Evolutionary conservation across 2,797 vertebrate species (phyloP), one percentile per base, ranked within the genome.

Genomic region (Sebastolobus altivelis): DNA sequence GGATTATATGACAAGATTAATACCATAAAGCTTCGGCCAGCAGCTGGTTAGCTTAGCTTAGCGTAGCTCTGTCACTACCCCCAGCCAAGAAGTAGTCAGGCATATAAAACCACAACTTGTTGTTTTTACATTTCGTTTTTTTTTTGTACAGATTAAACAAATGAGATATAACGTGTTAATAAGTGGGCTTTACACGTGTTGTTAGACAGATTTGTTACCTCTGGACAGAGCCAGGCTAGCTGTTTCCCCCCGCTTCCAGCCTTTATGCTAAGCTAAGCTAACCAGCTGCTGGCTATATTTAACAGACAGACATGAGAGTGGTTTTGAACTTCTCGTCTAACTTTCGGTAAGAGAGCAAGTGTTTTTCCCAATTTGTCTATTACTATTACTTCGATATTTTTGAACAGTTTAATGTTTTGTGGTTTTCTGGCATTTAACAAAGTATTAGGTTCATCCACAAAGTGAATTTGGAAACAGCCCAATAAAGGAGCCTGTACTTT

Each of bases 191-290:
- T 13, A 58, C 9, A 12, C 25, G 27, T 46, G 6, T 63, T 13
- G 27, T 6, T 27, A 9, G 46, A 43, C 25, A 8, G 22, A 54
- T 55, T 18, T 46, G 8, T 49, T 38, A 33, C 6, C 18, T 40
- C 25, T 22, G 37, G 31, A 68, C n/a, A 2, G 22, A 33, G 4
- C 14, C 60, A 46, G 22, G 61, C 37, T 65, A 59, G 43, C 43
- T 7, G 22, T 72, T 46, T 43, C 40, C 29, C 8, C 3, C 27
- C 0, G 2, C 18, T 18, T 35, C 49, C 16, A 40, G 16, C 29
- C 22, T 66, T 60, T 60, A 70, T 66, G 55, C 55, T 61, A 67
- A 55, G 40, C 25, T 63, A 82, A 58, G 11, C 5, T 38, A 83
- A 67, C 5, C 5, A 4, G 38, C 22, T 5, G 11, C 72, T 52